Evolutionary conservation across 2,797 vertebrate species (phyloP), one percentile per base, ranked within the genome.

Genomic region (Tangara arthus): DNA sequence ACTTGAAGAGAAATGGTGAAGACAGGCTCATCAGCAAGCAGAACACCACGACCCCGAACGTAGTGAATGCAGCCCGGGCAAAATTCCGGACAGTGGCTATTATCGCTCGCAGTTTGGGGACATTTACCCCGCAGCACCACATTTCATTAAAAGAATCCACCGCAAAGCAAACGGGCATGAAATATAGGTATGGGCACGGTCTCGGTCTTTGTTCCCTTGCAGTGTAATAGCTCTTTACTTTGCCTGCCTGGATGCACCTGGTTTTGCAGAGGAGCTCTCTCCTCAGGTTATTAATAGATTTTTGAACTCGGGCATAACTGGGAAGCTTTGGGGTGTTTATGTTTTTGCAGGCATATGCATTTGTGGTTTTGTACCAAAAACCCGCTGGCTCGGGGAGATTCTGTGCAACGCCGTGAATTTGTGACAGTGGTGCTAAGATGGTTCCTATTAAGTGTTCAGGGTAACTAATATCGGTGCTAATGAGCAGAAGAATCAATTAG

Each of bases 131-230:
- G 1, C 98, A 99, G 92, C 99, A 99, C 26, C 99, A 99, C 97
- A 99, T 99, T 97, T 99, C 99, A 8, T 98, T 99, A 96, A 99
- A 99, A 96, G 99, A 99, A 98, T 99, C 99, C 68, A 99, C 99
- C 1, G 99, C 99, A 35, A 99, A 99, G 97, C 99, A 99, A 98
- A 99, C 99, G 42, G 99, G 99, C 97, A 99, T 99, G 99, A 99
- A 99, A 98, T 99, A 99, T 98, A 99, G 99, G 99, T 99, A 99
- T 95, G 99, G 96, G 89, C 34, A 56, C 35, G 4, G 82, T 88
- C 18, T 92, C 47, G 50, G 50, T 93, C 73, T 82, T 80, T 79
- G 72, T 76, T 34, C 26, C 73, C 8, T 68, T 76, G 87, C 78
- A 4, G 60, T 21, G 89, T 71, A 27, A 65, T 63, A 44, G 69